Conservation (phyloP, 1,140 invertebrate species). For the Eumeta japonica region DNA sequence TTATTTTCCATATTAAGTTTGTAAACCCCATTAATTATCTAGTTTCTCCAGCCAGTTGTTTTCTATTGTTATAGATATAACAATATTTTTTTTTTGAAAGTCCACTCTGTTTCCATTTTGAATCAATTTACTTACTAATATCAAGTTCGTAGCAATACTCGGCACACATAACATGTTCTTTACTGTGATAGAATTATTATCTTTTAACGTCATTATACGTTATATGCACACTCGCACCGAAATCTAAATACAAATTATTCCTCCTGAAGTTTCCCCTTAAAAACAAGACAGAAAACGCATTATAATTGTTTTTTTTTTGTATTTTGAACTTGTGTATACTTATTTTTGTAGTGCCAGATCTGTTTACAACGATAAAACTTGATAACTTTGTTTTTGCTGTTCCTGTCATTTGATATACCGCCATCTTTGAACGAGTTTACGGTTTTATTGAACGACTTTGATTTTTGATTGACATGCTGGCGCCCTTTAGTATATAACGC, state of each 20-base stretch:
- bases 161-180: background rate
- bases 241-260: slow-evolving; percentile 2
- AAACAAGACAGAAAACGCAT: slow-evolving; percentile 9
- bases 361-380: background rate
- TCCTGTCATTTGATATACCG: background rate
- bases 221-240: background rate
- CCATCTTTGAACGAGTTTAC: too few relatives aligned
- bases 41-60: background rate
- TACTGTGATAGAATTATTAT: too few relatives aligned
- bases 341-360: slow-evolving; percentile 12
- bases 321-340: slow-evolving; percentile 9
- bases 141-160: background rate
- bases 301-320: background rate
- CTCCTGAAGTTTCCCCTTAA: slow-evolving; percentile 7
- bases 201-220: slow-evolving; percentile 3
- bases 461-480: too few relatives aligned
- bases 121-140: background rate
- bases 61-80: too few relatives aligned
- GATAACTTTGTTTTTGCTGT: background rate
- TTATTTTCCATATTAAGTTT: too few relatives aligned
- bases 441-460: too few relatives aligned
- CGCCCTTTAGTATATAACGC: too few relatives aligned
- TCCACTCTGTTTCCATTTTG: slow-evolving; percentile 1
- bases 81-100: background rate
- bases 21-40: slow-evolving; percentile 3